These are phyloP conservation scores for Hylaeus volcanicus DNA, from an alignment of 1,140 invertebrate species.

Conservation along the genomic window DNA sequence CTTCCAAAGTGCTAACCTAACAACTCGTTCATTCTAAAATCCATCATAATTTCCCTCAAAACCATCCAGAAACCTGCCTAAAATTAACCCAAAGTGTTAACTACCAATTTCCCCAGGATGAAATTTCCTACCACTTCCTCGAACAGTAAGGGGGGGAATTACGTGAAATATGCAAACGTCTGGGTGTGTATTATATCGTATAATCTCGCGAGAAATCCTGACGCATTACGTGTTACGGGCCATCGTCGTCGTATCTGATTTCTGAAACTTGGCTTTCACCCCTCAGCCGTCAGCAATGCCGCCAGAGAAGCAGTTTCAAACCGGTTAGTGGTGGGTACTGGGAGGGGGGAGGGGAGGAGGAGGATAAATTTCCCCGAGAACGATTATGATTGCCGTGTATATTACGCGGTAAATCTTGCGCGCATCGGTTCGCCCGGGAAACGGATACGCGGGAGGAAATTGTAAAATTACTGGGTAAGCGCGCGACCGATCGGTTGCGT, in stretches of 20 bases:
- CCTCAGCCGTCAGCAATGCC: not conserved
- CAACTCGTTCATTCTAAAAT: not conserved
- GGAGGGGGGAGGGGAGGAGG: not conserved
- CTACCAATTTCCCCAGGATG: too few relatives aligned
- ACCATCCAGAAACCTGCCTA: not conserved
- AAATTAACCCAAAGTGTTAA: too few relatives aligned
- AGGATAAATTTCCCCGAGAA: constrained; percentile 44
- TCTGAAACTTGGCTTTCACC: constrained; percentile 36
- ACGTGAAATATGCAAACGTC: too few relatives aligned
- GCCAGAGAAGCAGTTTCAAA: constrained; percentile 34
- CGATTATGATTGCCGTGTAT: constrained; percentile 51
- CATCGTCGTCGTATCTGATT: constrained; percentile 31
- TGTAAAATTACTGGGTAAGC: constrained; percentile 51
- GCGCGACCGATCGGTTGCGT: constrained; percentile 5
- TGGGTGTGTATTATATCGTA: not conserved
- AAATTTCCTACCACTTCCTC: too few relatives aligned
- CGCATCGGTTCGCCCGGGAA: constrained; percentile 41
- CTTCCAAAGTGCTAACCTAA: too few relatives aligned
- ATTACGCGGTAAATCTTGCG: constrained; percentile 32
- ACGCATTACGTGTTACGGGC: constrained; percentile 8
- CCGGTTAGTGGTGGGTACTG: not conserved
- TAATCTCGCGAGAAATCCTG: constrained; percentile 14
- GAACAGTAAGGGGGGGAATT: not conserved
- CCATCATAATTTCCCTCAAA: too few relatives aligned
- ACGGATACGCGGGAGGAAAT: constrained; percentile 53